Base-by-base conservation (phyloP, 2,888 invertebrate species). In the Nasonia oneida region DNA sequence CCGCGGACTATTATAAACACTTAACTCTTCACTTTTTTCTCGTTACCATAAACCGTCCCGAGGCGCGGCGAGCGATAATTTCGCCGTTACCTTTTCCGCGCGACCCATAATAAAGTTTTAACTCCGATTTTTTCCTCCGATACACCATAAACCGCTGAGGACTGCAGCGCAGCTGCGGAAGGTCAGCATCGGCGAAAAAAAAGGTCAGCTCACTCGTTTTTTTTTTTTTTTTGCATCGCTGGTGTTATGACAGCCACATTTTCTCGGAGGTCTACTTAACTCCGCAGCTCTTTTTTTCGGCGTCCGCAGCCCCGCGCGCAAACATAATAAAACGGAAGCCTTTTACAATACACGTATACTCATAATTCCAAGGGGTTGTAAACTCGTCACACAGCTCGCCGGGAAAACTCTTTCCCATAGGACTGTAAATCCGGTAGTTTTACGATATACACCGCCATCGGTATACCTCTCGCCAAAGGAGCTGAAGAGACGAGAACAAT, bases 391-490 rank as follows among this genome's bases (percentile, higher is more conserved):
- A 12, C n/a, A 10, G 10, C 29, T 29, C 29, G 29, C 1, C 57
- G 18, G 57, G n/a, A 57, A 57, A n/a, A 18, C 15, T 18, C 29
- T 37, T 73, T 47, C 42, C 57, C 37, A 23, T 37, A 42, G 83
- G 61, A 84, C 67, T 67, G 81, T 84, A 84, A 84, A 84, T 86
- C 84, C 86, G 84, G 80, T 57, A 75, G 74, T 79, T 78, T 74
- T 67, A 74, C 79, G 82, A 78, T 74, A 42, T 6, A 29, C 1
- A 42, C 42, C 42, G 8, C 15, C 64, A 10, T 29, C 1, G 29
- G 29, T 29, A 29, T 33, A 1, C 18, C 29, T 39, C 18, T 47
- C 29, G 33, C 6, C 42, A 42, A 42, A 6, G 8, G 42, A 42
- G 42, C 39, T 39, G 39, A 42, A 6, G 6, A 42, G 42, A 8